Evolutionary conservation across 2,113 vertebrate species (phyloP).

Genomic region (Chlamydotis undulata): DNA sequence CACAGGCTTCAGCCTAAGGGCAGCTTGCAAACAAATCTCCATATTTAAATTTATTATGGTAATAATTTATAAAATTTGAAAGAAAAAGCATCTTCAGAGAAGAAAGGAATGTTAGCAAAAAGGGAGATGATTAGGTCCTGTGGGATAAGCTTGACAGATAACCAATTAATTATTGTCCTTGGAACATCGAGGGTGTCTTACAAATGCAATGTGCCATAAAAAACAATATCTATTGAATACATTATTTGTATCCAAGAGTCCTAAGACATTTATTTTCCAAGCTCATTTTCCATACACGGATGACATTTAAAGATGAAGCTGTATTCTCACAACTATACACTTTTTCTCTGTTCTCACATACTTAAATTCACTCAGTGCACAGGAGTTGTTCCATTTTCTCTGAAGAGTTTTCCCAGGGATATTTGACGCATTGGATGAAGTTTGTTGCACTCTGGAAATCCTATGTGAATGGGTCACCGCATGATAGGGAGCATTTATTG

Average conservation of each 20-base stretch:
- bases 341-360: not conserved
- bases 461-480: not conserved
- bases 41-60: not conserved
- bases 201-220: not conserved
- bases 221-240: not conserved
- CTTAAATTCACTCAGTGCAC: not conserved
- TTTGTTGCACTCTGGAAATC: not conserved
- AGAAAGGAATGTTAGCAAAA: not conserved
- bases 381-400: not conserved
- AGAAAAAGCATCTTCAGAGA: constrained; percentile 5
- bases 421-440: not conserved
- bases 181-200: not conserved
- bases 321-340: not conserved
- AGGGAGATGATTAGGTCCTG: not conserved
- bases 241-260: not conserved
- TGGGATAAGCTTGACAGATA: not conserved
- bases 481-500: not conserved
- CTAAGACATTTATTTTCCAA: not conserved
- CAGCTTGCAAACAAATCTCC: not conserved
- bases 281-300: not conserved
- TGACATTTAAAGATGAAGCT: not conserved
- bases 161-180: not conserved
- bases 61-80: not conserved
- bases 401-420: not conserved
- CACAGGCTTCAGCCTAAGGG: not conserved